phyloP scores from a whole-genome alignment of 2,888 invertebrate genomes.

The Spisula subtruncata region DNA sequence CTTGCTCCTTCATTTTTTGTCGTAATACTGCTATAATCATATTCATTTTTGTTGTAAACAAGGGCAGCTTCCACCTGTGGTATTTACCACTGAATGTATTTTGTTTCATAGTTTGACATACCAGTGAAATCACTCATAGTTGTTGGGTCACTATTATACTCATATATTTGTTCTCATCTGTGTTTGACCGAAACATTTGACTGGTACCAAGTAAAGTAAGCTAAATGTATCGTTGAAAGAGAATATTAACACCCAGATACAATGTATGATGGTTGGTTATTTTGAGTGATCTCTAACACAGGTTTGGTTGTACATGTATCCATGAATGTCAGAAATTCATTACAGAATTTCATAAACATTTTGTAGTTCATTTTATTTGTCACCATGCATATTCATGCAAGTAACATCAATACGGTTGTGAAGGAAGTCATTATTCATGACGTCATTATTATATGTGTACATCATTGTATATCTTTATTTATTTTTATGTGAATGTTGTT shows the following conservation, averaged over 20 bases:
- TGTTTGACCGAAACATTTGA: neutral
- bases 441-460: neutral
- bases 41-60: neutral
- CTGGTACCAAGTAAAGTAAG: neutral
- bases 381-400: neutral
- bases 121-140: neutral
- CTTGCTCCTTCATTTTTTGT: neutral
- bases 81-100: neutral
- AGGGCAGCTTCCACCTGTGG: neutral
- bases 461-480: neutral
- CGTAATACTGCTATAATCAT: neutral
- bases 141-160: neutral
- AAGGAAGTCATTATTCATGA: neutral
- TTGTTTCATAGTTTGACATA: neutral
- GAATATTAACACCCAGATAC: too few relatives aligned
- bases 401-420: neutral
- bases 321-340: neutral
- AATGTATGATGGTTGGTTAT: too few relatives aligned
- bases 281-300: too few relatives aligned
- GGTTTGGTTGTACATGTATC: neutral
- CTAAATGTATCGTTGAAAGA: neutral
- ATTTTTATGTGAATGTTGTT: slow-evolving; percentile 1
- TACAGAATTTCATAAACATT: neutral
- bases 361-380: neutral
- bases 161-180: neutral